Base-by-base conservation (phyloP, 2,888 invertebrate genomes). In the Scaptomyza reducta region DNA sequence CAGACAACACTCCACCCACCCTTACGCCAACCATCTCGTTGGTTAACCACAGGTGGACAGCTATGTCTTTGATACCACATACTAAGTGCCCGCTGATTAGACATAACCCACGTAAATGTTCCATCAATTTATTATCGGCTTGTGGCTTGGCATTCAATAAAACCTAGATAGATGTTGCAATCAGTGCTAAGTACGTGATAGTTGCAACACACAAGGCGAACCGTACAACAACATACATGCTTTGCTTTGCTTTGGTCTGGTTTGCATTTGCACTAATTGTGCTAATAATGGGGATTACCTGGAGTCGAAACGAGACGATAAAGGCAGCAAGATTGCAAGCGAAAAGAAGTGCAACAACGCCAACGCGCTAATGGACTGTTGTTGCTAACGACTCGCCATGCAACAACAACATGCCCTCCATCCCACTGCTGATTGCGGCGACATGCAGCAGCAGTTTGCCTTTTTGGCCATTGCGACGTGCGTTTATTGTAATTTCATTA, bases 401-500 rank as follows among this genome's bases (percentile, higher is more conserved):
- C 46, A 49, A 18, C 18, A 18, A 53, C 46, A 49, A 18, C 18
- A 18, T 16, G 4, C 16, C 22, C 13, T 22, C 6, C 27, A n/a
- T n/a, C 27, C 33, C 22, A 4, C 14, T n/a, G 7, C 50, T 75
- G 64, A 67, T 70, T 79, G 79, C 71, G 67, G 44, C 55, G 72
- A 76, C 79, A 70, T 38, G 38, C 14, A 77, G 49, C 45, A 41
- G 54, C 60, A 50, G 66, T 50, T 50, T 54, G 64, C 73, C 61
- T 70, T 72, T 74, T 62, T 10, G 16, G 50, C 38, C 65, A 47
- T 40, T 72, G 56, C 67, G 61, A 68, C 74, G 74, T 79, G 88
- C 81, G 82, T 87, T 82, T 87, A 80, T 82, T 82, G 89, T 82
- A 88, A 88, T 82, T 82, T 82, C 82, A 88, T 87, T 88, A 82